A percentile compares a stretch with the other conserved stretches of the same genome.
Evolutionary conservation across 2,113 vertebrate species (phyloP).

Genomic region (Pseudopodoces humilis): DNA sequence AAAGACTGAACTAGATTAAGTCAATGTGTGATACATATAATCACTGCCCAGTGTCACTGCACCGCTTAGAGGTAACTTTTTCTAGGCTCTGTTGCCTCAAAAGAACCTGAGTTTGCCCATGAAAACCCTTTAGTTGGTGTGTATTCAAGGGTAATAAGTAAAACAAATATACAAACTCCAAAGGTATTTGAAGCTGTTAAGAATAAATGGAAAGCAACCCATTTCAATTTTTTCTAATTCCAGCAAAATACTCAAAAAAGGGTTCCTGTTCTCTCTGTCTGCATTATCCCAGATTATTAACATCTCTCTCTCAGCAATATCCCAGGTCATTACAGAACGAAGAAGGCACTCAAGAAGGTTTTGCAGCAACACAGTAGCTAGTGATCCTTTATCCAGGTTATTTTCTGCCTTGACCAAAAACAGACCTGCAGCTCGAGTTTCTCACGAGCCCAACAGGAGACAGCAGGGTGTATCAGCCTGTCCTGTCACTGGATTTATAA

Average conservation of each 20-base stretch:
- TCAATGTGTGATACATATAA: accelerated
- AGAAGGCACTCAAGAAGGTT: background rate
- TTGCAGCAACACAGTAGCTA: background rate
- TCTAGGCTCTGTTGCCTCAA: background rate
- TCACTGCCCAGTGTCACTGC: background rate
- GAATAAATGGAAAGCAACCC: background rate
- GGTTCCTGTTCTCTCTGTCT: background rate
- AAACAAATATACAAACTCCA: background rate
- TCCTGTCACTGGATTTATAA: background rate
- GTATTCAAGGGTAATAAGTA: background rate
- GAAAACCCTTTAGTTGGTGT: background rate
- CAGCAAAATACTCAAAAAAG: background rate
- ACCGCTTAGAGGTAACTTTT: background rate
- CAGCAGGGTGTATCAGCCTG: background rate
- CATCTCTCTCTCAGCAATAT: background rate
- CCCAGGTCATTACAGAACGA: background rate
- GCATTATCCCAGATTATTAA: background rate
- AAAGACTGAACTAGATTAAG: background rate
- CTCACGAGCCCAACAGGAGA: background rate
- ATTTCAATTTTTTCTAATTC: background rate
- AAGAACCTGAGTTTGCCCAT: background rate
- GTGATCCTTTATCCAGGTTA: background rate
- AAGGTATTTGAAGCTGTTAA: background rate
- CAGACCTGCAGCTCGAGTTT: background rate
- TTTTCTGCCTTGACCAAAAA: background rate